Evolutionary conservation across 2,113 vertebrate genomes (phyloP).

Genomic region (Heptranchias perlo): DNA sequence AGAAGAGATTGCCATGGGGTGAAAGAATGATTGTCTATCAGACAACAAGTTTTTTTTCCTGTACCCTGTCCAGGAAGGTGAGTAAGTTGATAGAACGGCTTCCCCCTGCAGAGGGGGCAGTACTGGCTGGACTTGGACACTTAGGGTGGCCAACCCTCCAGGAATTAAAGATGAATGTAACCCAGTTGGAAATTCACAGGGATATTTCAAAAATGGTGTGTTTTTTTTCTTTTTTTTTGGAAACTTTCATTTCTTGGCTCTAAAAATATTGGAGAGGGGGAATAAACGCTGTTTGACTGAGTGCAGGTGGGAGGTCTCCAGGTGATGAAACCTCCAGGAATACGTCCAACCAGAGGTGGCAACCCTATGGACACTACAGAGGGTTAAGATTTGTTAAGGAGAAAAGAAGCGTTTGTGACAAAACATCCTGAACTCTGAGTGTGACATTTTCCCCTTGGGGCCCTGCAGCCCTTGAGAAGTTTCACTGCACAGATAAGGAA

Average conservation of each 20-base stretch:
- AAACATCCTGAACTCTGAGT: not conserved
- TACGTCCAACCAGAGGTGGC: not conserved
- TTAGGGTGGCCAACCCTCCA: not conserved
- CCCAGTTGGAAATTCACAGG: too few relatives aligned
- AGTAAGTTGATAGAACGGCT: not conserved
- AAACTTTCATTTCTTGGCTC: too few relatives aligned
- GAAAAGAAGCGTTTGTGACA: not conserved
- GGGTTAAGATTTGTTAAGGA: not conserved
- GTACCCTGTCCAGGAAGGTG: not conserved
- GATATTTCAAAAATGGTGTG: too few relatives aligned
- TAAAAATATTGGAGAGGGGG: too few relatives aligned
- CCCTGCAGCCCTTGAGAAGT: not conserved
- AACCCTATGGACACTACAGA: not conserved
- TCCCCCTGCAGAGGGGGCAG: too few relatives aligned
- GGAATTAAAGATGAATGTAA: not conserved
- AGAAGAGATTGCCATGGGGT: not conserved
- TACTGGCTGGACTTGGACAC: too few relatives aligned
- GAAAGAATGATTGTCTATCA: not conserved
- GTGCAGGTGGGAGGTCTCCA: too few relatives aligned
- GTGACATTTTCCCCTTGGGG: not conserved
- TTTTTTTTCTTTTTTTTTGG: too few relatives aligned
- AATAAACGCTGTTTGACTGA: too few relatives aligned
- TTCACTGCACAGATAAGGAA: not conserved
- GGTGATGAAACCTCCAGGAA: not conserved
- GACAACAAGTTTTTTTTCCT: not conserved